A percentile compares a stretch with the other conserved stretches of the same genome.
These are phyloP conservation scores for Felis chaus DNA, from an alignment of 2,113 vertebrate genomes.

Conservation along the genomic window DNA sequence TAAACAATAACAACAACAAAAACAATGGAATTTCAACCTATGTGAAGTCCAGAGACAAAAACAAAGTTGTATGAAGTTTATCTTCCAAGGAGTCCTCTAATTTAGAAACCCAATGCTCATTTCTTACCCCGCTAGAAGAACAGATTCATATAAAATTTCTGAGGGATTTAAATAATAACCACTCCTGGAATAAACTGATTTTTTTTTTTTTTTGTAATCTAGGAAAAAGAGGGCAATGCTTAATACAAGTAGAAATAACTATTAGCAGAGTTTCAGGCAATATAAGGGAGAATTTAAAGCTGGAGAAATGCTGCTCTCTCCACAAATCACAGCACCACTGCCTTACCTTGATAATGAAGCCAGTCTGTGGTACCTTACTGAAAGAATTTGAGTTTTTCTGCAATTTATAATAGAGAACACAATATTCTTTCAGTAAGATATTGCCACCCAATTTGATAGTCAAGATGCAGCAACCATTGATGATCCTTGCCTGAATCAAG, in stretches of 20 bases:
- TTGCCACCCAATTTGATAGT: not conserved
- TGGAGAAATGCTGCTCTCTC: not conserved
- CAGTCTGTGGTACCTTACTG: not conserved
- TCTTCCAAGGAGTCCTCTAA: conserved; percentile 29
- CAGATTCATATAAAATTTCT: not conserved
- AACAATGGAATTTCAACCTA: not conserved
- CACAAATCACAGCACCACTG: not conserved
- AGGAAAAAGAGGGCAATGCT: not conserved
- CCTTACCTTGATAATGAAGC: not conserved
- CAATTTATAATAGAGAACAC: not conserved
- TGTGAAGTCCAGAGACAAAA: not conserved
- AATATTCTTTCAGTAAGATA: not conserved
- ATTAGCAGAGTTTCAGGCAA: conserved; percentile 40
- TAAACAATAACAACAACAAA: not conserved
- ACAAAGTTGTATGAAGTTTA: conserved; percentile 15
- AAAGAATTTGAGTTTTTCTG: not conserved
- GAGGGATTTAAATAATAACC: conserved; percentile 17
- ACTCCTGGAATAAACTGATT: not conserved
- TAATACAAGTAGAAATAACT: conserved; percentile 15
- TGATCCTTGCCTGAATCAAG: conserved; percentile 19
- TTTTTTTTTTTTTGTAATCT: not conserved
- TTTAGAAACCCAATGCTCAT: not conserved
- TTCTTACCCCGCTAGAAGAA: not conserved
- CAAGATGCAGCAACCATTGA: not conserved
- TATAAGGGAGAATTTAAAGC: not conserved